phyloP scores from a whole-genome alignment of 2,113 vertebrate genomes.

The Arothron firmamentum region DNA sequence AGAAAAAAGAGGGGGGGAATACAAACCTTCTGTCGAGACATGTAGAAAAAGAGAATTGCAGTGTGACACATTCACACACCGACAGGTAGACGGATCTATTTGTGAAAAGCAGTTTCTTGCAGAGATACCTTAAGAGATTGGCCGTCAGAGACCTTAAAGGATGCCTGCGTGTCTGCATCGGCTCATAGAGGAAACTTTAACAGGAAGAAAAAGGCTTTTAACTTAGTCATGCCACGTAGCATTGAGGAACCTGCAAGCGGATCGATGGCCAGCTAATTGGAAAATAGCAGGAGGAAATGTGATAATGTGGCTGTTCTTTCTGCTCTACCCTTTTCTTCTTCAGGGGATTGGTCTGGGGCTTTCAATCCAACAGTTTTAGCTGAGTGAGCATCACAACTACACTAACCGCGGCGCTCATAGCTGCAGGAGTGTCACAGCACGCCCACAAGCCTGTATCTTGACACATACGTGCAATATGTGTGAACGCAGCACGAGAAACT shows the following conservation, averaged over 20 bases:
- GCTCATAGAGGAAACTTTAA: conserved; percentile 23
- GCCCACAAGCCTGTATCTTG: not conserved
- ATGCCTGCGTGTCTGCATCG: no score
- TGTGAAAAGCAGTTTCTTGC: no score
- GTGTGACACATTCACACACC: no score
- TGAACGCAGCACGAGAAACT: conserved; percentile 5
- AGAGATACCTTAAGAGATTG: no score
- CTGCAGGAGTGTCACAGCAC: not conserved
- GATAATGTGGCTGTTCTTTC: conserved; percentile 59
- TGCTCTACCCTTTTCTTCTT: conserved; percentile 11
- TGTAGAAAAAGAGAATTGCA: conserved; percentile 2
- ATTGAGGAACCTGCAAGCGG: conserved; percentile 36
- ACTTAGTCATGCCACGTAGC: conserved; percentile 39
- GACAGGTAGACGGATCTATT: no score
- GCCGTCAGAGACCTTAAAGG: no score
- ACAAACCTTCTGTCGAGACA: conserved; percentile 4
- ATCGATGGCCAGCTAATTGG: conserved; percentile 66
- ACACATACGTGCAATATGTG: not conserved
- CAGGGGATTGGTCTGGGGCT: conserved; percentile 13
- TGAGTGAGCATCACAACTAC: conserved; percentile 35
- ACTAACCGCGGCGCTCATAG: not conserved
- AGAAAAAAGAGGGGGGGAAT: not conserved
- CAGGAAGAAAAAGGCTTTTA: conserved; percentile 51
- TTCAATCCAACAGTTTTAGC: conserved; percentile 50
- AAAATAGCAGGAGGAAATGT: conserved; percentile 66